Evolutionary conservation across 2,888 invertebrate genomes (phyloP).

Genomic region (Argyra leucocephala): DNA sequence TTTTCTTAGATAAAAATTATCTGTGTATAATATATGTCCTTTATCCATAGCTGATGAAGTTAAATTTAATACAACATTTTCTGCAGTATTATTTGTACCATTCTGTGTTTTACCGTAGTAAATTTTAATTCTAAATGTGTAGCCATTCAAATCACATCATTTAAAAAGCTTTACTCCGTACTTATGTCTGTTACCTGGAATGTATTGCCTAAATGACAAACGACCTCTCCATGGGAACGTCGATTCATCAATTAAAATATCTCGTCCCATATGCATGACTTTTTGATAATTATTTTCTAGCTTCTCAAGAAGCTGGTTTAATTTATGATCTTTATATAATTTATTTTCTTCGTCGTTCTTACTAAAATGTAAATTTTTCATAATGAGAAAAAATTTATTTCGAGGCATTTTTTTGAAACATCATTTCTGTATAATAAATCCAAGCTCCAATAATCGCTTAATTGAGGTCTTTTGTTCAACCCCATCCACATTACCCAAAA

Average conservation of each 20-base stretch:
- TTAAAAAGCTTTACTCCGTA: neutral
- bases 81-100: neutral
- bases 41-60: neutral
- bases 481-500: conserved; percentile 5
- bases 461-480: neutral
- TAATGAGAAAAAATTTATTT: conserved; percentile 1
- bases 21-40: neutral
- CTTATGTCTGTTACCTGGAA: conserved; percentile 2
- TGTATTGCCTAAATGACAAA: neutral
- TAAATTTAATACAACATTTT: neutral
- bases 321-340: neutral
- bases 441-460: neutral
- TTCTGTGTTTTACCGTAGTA: neutral
- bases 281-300: conserved; percentile 1
- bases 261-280: neutral
- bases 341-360: neutral
- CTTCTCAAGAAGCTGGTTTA: neutral
- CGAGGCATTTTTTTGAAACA: neutral
- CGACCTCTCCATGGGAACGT: conserved; percentile 4
- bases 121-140: neutral
- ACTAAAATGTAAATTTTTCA: conserved; percentile 8
- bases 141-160: neutral
- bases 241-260: neutral
- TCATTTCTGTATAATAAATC: neutral
- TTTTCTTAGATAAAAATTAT: neutral